Evolutionary conservation across 2,888 invertebrate genomes (phyloP).

Genomic region (Cremastinae sp.): DNA sequence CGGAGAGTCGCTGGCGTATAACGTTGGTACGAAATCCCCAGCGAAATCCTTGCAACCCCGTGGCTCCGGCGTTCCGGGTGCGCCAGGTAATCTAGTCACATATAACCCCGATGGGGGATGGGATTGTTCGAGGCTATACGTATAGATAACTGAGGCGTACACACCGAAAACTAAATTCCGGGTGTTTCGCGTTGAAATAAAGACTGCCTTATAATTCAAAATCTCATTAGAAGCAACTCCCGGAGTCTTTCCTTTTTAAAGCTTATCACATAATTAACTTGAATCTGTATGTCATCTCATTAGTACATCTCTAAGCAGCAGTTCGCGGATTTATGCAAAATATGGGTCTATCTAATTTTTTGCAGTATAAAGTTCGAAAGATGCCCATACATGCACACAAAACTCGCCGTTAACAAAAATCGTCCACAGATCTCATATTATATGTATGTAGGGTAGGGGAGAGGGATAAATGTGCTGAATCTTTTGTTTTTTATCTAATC

Average conservation of each 20-base stretch:
- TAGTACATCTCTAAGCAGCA: no score
- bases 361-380: no score
- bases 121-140: conserved; percentile 51
- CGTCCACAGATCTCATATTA: no score
- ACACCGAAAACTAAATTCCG: conserved; percentile 37
- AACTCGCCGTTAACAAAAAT: no score
- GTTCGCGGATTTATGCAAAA: no score
- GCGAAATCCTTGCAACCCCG: conserved; percentile 64
- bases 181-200: conserved; percentile 65
- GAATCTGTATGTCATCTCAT: conserved; percentile 6
- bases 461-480: no score
- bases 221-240: conserved; percentile 75
- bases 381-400: no score
- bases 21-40: conserved; percentile 60
- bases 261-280: conserved; percentile 31
- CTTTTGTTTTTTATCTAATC: no score
- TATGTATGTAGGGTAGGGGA: no score
- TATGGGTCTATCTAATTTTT: no score
- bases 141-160: conserved; percentile 44
- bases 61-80: conserved; percentile 60
- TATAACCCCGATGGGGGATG: conserved; percentile 66
- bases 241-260: conserved; percentile 73
- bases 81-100: conserved; percentile 72
- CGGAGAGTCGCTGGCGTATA: conserved; percentile 27
- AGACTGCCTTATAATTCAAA: conserved; percentile 76